Base-by-base conservation (phyloP, 1,140 invertebrate species). In the Nomia melanderi region DNA sequence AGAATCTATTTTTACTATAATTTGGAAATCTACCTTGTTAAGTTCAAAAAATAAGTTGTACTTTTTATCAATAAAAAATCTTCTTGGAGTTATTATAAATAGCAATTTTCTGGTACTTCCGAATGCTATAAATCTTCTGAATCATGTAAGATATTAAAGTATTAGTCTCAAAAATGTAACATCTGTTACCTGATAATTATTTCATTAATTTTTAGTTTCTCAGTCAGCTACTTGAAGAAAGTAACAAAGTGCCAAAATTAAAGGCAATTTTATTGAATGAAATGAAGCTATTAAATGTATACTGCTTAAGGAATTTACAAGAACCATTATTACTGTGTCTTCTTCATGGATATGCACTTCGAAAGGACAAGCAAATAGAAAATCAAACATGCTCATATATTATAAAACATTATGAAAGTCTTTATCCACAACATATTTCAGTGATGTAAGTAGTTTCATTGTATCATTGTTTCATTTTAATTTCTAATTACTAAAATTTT, bases 41-140 rank as follows among this genome's bases (percentile, higher is more conserved):
- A 79, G 79, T 57, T 91, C 88, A 62, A 88, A 85, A 29, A 86
- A 87, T 39, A 78, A 79, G 27, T n/a, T 79, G 5, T 92, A 88
- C 36, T 88, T 88, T 74, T 11, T 36, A 4, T 71, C 84, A 14
- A 69, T 87, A 31, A 69, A 88, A 20, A 69, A 82, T 33, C 67
- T 90, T 50, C 47, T 77, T 3, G 36, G 72, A 82, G 44, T 86
- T 73, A 73, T 88, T 70, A 69, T 82, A 47, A 87, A 79, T n/a
- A 57, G 73, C 70, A 74, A 81, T 11, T 83, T 88, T 75, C 75
- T 83, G 17, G 36, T 57, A 33, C 53, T 83, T 11, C 41, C 36
- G 27, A 50, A 71, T 23, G 36, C 44, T 64, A 50, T 47, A 25
- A 33, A 67, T 54, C 60, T 70, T 64, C 31, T 62, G 44, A 33